Evolutionary conservation across 2,113 vertebrate species (phyloP), one percentile per base, ranked within the genome.

Genomic region (Anarrhichthys ocellatus): DNA sequence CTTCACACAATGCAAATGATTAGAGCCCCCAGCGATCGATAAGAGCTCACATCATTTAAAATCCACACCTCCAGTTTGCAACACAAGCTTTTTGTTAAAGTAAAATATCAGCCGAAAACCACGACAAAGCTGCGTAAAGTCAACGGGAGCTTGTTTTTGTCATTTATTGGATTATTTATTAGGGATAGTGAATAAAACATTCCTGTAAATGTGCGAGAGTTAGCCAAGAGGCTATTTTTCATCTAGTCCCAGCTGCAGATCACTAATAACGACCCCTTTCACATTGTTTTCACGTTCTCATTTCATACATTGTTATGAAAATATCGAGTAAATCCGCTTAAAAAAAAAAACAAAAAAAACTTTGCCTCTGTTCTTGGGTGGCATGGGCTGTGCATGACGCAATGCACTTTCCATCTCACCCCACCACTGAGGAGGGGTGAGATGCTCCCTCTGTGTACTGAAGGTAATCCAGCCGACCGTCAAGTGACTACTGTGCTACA

Each of bases 401-500:
- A 32, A 27, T 14, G 24, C 20, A 44, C 62, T 61, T 48, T 81
- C 38, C 32, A 34, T 40, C 24, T 7, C 29, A 62, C 18, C 27
- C 27, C 15, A 8, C n/a, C 24, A 32, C 50, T 32, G 46, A 73
- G 73, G 64, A 79, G n/a, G n/a, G n/a, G n/a, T n/a, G n/a, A n/a
- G n/a, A n/a, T 67, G 56, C 44, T 63, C 42, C 1, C 44, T 64
- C 58, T 67, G 59, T 74, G 40, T 44, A 3, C 36, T 42, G 22
- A 76, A 22, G 50, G 73, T 84, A 81, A 90, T 84, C 63, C 78
- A 44, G 7, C 34, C 20, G 9, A 73, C 42, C 52, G 72, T 52
- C 27, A 50, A 50, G 66, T 22, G 27, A 56, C 42, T 36, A 14
- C 65, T 34, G 64, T 1, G 24, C 17, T 22, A 61, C 32, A 73